Base-by-base conservation (phyloP, 2,888 invertebrate genomes). In the Ypsolopha sequella region DNA sequence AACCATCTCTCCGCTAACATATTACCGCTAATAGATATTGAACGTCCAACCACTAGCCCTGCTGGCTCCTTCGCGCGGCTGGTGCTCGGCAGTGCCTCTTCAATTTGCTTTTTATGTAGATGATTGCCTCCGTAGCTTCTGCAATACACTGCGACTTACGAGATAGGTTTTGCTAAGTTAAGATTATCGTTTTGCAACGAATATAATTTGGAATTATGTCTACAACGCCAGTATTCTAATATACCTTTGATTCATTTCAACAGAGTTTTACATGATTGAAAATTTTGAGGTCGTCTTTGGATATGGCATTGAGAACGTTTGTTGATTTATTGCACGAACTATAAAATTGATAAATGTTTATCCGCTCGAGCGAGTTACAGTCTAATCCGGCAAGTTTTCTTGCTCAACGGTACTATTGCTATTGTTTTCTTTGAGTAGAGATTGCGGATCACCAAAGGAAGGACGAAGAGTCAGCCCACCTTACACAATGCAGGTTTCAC, bases 21-120 rank as follows among this genome's bases (percentile, higher is more conserved):
- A 80, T 77, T 74, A 74, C 78, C 70, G 71, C 77, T 80, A 81
- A 82, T 85, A 85, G 80, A 84, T 81, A 79, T 74, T 76, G 71
- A 73, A 68, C 71, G 60, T 48, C 52, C 39, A 51, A 49, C 51
- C 36, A 43, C 11, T 34, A 24, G 36, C 33, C 36, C 13, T 43
- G 10, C 34, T 47, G 24, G 33, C 49, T 24, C 6, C 38, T 13
- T 54, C 52, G 48, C 50, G 24, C 39, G n/a, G 54, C 59, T 59
- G 56, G 54, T 60, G 57, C 55, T 59, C 58, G 56, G 57, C 56
- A 56, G 58, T 8, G n/a, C 35, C 49, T 50, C 39, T 63, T 62
- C 62, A 63, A 64, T 70, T 66, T 62, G 60, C 59, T 63, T 66
- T 64, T 65, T 65, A 62, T 59, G 53, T 41, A 36, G 51, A 50